Conservation (phyloP, 2,888 invertebrate genomes). For the Neoitamus cyanurus region DNA sequence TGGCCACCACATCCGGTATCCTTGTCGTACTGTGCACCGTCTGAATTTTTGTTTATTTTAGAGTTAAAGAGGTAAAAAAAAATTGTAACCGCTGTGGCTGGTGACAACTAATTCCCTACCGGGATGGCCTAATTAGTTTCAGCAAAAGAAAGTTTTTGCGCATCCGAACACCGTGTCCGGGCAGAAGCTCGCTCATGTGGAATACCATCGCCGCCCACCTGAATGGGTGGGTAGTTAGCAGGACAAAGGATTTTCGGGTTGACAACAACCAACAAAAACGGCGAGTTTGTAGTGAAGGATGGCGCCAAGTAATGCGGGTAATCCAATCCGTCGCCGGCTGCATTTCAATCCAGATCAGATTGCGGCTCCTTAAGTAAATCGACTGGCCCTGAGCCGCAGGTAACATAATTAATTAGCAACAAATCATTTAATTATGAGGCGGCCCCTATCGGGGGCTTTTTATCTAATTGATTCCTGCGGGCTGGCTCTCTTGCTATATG, state of each 20-base stretch:
- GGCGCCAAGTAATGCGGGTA: neutral
- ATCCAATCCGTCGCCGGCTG: neutral
- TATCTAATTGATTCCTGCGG: constrained; percentile 34
- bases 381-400: neutral
- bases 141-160: neutral
- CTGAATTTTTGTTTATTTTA: constrained; percentile 29
- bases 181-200: neutral
- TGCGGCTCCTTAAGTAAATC: neutral
- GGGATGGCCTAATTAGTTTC: constrained; percentile 24
- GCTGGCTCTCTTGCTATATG: neutral
- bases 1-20: neutral
- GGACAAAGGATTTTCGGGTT: neutral
- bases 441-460: neutral
- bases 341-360: neutral
- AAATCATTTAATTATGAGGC: constrained; percentile 40
- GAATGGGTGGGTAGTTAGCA: neutral
- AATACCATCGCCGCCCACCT: neutral
- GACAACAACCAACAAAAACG: neutral
- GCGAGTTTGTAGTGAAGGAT: neutral
- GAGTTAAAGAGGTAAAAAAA: neutral
- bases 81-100: neutral
- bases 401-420: constrained; percentile 33
- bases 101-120: constrained; percentile 25
- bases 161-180: neutral
- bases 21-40: neutral